phyloP scores from a whole-genome alignment of 1,140 invertebrate species.

The Panagrolaimus sp. region DNA sequence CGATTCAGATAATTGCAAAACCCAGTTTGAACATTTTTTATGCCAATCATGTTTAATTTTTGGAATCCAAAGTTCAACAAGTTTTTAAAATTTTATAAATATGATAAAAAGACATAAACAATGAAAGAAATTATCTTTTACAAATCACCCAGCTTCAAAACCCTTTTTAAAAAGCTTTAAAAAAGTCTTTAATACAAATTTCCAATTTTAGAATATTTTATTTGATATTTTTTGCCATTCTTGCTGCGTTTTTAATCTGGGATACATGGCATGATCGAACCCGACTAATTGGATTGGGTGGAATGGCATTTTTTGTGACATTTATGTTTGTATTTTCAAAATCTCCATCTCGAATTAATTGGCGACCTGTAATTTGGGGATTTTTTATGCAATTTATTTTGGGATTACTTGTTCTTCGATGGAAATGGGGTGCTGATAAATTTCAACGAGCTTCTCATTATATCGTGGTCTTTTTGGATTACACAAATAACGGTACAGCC shows the following conservation, averaged over 20 bases:
- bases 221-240: slow-evolving; percentile 63
- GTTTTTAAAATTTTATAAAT: too few species aligned
- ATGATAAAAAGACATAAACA: too few species aligned
- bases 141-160: too few species aligned
- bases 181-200: slow-evolving; percentile 20
- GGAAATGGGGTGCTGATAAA: slow-evolving; percentile 67
- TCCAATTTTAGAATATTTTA: slow-evolving; percentile 39
- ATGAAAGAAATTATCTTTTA: too few species aligned
- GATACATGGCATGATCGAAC: slow-evolving; percentile 67
- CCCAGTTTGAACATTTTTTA: too few species aligned
- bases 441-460: slow-evolving; percentile 47
- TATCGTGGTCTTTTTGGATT: slow-evolving; percentile 72
- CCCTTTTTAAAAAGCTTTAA: too few species aligned
- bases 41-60: too few species aligned
- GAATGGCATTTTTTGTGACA: slow-evolving; percentile 57
- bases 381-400: slow-evolving; percentile 78
- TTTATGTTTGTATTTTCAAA: slow-evolving; percentile 59
- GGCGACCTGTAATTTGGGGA: slow-evolving; percentile 74
- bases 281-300: slow-evolving; percentile 62
- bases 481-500: slow-evolving; percentile 71
- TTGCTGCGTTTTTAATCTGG: slow-evolving; percentile 59
- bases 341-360: slow-evolving; percentile 63
- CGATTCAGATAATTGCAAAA: too few species aligned
- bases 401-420: slow-evolving; percentile 78
- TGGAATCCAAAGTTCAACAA: too few species aligned